Conservation (phyloP, 1,140 invertebrate genomes). For the Atta cephalotes region DNA sequence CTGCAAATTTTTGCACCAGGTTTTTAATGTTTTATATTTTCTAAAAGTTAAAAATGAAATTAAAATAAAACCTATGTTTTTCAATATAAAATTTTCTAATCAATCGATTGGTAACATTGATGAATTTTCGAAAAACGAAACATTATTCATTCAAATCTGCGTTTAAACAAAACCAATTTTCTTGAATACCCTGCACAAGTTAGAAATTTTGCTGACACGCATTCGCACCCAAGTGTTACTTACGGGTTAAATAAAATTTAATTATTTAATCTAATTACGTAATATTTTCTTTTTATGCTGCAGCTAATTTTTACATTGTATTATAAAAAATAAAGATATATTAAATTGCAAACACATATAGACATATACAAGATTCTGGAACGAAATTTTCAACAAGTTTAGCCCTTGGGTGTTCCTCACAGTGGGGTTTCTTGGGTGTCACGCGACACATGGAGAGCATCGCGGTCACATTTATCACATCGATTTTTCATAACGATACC, state of each 20-base stretch:
- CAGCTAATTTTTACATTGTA: background rate
- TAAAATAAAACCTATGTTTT: no score
- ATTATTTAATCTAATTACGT: background rate
- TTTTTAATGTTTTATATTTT: no score
- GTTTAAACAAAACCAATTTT: no score
- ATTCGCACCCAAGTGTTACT: no score
- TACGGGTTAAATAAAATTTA: background rate
- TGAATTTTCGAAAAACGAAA: no score
- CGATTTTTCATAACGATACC: slow-evolving; percentile 23
- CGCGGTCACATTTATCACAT: slow-evolving; percentile 2
- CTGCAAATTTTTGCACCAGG: no score
- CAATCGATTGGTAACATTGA: no score
- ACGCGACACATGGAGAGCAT: slow-evolving; percentile 25
- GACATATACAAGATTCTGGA: background rate
- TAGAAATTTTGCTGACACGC: no score
- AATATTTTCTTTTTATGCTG: background rate
- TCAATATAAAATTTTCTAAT: no score
- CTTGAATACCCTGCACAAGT: no score
- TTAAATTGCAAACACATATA: background rate
- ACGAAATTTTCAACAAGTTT: background rate
- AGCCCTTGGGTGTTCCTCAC: slow-evolving; percentile 4
- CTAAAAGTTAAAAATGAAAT: no score
- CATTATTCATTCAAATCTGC: no score
- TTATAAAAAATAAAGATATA: background rate
- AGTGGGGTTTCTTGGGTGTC: background rate